Percentiles rank a stretch among this genome's conserved stretches.
These are phyloP conservation scores for Pardalotus punctatus DNA, from an alignment of 2,113 vertebrate species.

Conservation along the genomic window DNA sequence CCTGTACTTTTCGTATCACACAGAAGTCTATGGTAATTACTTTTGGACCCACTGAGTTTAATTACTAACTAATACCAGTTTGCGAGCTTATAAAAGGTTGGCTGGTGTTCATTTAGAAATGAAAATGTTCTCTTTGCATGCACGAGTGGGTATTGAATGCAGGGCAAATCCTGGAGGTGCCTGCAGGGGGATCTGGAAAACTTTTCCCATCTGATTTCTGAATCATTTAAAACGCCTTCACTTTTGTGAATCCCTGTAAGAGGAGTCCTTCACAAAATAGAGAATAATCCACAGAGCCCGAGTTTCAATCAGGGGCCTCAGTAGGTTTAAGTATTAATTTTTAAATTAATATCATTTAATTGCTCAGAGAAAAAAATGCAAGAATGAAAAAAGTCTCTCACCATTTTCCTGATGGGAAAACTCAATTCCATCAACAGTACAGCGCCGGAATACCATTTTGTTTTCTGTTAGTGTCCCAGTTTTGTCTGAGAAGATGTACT, in stretches of 20 bases:
- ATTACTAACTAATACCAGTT: neutral
- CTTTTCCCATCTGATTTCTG: neutral
- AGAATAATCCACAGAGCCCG: neutral
- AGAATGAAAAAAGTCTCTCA: neutral
- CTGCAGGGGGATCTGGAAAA: neutral
- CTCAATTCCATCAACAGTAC: conserved; percentile 76
- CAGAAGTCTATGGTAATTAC: neutral
- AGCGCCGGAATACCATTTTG: conserved; percentile 83
- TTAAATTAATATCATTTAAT: neutral
- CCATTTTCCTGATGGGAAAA: conserved; percentile 82
- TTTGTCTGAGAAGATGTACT: conserved; percentile 83
- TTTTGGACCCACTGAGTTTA: neutral
- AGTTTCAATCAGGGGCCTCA: neutral
- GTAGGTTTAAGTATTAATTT: neutral
- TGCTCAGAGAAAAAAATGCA: neutral
- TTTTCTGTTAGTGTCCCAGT: conserved; percentile 83
- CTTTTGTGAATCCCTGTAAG: neutral
- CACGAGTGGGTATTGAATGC: neutral
- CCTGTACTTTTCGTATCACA: neutral
- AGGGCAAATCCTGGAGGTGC: neutral
- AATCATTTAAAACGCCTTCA: neutral
- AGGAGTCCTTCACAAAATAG: neutral
- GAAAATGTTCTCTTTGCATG: neutral
- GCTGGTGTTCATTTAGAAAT: neutral
- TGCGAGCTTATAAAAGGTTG: neutral